Evolutionary conservation across 2,797 vertebrate species (phyloP).

Genomic region (Acanthurus lineatus): DNA sequence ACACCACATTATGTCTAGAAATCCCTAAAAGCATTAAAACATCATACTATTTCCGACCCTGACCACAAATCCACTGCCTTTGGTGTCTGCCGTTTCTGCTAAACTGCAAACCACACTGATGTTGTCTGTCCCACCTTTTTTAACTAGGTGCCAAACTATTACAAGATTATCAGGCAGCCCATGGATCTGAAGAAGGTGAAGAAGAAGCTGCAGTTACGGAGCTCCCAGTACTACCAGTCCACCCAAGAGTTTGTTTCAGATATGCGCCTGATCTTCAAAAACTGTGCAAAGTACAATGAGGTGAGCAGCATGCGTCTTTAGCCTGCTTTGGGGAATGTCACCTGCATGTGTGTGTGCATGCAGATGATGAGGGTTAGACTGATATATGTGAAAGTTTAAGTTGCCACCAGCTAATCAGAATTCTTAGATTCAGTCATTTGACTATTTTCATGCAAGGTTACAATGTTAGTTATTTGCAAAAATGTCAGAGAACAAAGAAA

Average conservation of each 20-base stretch:
- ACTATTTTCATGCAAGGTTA: not conserved
- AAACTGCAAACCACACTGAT: not conserved
- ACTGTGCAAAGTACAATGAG: constrained; percentile 99
- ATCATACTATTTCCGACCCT: not conserved
- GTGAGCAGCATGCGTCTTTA: constrained; percentile 90
- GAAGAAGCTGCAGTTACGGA: constrained; percentile 93
- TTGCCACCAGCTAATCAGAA: not conserved
- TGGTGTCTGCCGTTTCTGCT: not conserved
- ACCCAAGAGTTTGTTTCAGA: constrained; percentile 95
- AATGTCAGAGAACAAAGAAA: not conserved
- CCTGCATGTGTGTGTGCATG: constrained; percentile 54
- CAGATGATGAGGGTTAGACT: constrained; percentile 48
- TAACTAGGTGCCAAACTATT: constrained; percentile 96
- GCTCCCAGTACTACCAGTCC: constrained; percentile 93
- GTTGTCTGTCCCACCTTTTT: constrained; percentile 18
- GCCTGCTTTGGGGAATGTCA: constrained; percentile 66
- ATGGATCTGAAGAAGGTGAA: constrained; percentile 98
- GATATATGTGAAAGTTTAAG: constrained; percentile 35
- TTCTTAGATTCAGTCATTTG: not conserved
- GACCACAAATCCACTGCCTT: too few species aligned
- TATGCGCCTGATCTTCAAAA: constrained; percentile 96
- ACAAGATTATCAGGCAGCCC: constrained; percentile 99
- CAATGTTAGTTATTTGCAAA: not conserved
- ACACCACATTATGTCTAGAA: not conserved
- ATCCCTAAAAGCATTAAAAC: not conserved